These are phyloP conservation scores for Drosophila pallidifrons DNA, from an alignment of 1,140 invertebrate species.

Conservation along the genomic window DNA sequence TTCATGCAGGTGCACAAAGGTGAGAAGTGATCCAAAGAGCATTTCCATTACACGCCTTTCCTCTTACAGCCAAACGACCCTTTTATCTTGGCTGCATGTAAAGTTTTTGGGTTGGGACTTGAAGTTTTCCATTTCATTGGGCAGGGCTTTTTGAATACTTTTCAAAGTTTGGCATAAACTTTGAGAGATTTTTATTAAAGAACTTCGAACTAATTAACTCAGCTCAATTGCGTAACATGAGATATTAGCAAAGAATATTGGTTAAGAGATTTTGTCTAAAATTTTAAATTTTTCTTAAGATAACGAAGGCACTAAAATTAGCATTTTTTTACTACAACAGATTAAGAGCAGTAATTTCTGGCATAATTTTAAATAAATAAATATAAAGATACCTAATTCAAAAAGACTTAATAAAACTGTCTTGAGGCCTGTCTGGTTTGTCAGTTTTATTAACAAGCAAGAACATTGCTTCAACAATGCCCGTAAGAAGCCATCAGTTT, in stretches of 20 bases:
- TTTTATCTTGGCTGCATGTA: not conserved
- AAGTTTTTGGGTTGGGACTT: not conserved
- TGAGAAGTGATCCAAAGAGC: conserved; percentile 16
- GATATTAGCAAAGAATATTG: too few species aligned
- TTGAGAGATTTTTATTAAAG: not conserved
- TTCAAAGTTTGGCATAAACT: not conserved
- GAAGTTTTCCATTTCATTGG: not conserved
- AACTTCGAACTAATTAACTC: not conserved
- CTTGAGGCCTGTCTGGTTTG: conserved; percentile 5
- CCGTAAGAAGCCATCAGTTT: conserved; percentile 24
- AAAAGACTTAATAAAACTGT: conserved; percentile 4
- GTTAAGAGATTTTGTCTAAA: too few species aligned
- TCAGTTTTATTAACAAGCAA: not conserved
- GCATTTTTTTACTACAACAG: too few species aligned
- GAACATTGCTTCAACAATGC: conserved; percentile 12
- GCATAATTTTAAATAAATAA: not conserved
- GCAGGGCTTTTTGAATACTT: not conserved
- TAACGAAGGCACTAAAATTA: too few species aligned
- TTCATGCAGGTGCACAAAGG: conserved; percentile 48
- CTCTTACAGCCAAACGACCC: not conserved
- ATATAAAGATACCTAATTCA: not conserved
- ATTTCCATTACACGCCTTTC: conserved; percentile 5
- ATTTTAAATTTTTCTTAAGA: too few species aligned
- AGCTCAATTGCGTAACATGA: not conserved
- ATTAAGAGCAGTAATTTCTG: too few species aligned